Percentiles rank a stretch among this genome's conserved stretches.
Evolutionary conservation across 2,888 invertebrate genomes (phyloP).

Genomic region (Lycocerus yunnanus): DNA sequence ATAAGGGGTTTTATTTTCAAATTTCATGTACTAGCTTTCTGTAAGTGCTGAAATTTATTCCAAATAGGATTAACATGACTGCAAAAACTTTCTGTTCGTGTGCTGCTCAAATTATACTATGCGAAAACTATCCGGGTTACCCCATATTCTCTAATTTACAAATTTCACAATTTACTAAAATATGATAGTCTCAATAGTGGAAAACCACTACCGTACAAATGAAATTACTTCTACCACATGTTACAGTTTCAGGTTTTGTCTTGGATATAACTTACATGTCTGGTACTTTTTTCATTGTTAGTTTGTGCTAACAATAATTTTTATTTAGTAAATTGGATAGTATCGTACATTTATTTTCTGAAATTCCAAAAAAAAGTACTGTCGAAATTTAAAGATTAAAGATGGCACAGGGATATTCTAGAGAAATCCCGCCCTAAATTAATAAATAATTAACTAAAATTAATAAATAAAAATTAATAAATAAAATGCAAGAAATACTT

Average conservation of each 20-base stretch:
- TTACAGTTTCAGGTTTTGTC: neutral
- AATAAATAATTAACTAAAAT: too few relatives aligned
- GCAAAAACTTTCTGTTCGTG: neutral
- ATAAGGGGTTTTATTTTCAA: neutral
- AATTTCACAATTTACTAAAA: neutral
- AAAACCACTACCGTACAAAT: neutral
- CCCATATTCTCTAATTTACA: neutral
- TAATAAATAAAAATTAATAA: too few relatives aligned
- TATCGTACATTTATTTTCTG: too few relatives aligned
- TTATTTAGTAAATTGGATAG: neutral
- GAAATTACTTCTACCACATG: neutral
- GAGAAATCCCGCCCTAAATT: too few relatives aligned
- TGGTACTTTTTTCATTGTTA: neutral
- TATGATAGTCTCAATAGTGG: too few relatives aligned
- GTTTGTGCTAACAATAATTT: neutral
- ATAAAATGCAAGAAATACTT: too few relatives aligned
- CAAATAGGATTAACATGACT: neutral
- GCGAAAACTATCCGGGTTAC: neutral
- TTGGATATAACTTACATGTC: neutral
- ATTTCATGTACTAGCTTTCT: too few relatives aligned
- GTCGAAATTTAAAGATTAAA: too few relatives aligned
- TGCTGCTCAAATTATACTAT: neutral
- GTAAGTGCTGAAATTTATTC: too few relatives aligned
- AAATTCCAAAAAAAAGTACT: too few relatives aligned
- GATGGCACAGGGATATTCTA: too few relatives aligned